phyloP scores from a whole-genome alignment of 2,888 invertebrate genomes.

The Calameuta filiformis region DNA sequence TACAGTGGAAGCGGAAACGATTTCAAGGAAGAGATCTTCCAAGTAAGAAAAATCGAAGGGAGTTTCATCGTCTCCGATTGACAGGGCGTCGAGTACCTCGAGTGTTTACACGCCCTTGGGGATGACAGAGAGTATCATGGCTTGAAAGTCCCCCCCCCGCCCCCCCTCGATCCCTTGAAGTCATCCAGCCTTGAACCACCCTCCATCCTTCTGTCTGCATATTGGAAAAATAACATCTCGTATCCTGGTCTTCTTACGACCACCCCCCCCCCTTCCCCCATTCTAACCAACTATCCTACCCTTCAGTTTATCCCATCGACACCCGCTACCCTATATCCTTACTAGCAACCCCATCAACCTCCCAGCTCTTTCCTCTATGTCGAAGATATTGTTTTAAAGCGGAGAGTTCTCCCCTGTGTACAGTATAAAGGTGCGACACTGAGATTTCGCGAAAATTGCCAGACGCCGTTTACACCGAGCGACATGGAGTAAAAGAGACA shows the following conservation, averaged over 20 bases:
- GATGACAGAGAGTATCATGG: constrained; percentile 40
- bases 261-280: constrained; percentile 19
- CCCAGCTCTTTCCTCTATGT: constrained; percentile 32
- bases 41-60: background rate
- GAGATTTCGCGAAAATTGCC: constrained; percentile 14
- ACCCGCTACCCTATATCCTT: constrained; percentile 26
- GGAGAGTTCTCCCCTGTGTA: constrained; percentile 60
- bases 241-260: background rate
- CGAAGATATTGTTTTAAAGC: constrained; percentile 61
- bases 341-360: background rate
- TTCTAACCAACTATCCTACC: constrained; percentile 32
- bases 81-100: constrained; percentile 49
- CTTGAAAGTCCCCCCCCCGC: constrained; percentile 36
- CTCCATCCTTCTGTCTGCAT: constrained; percentile 37
- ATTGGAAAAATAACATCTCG: constrained; percentile 50
- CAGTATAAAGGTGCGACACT: constrained; percentile 27
- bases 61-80: constrained; percentile 39
- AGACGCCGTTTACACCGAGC: constrained; percentile 1
- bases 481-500: background rate
- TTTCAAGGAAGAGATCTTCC: background rate
- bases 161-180: constrained; percentile 22
- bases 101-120: constrained; percentile 59
- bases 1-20: background rate
- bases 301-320: constrained; percentile 15
- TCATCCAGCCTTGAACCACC: constrained; percentile 33